Conservation (phyloP, 1,140 invertebrate genomes). For the Aporrectodea caliginosa region DNA sequence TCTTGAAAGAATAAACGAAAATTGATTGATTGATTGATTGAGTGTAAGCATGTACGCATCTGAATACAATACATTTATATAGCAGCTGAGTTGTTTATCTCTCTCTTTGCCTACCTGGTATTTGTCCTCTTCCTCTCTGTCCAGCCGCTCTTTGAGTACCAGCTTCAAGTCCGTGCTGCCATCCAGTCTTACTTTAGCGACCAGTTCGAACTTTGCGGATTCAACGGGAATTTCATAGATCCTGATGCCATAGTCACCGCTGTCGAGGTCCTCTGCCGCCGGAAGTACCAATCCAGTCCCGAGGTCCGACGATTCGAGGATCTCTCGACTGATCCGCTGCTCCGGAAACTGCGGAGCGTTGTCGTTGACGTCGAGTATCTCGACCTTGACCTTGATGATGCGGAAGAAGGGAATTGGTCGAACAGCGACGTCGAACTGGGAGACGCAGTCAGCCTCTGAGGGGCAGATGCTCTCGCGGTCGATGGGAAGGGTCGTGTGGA, state of each 20-base stretch:
- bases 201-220: conserved; percentile 9
- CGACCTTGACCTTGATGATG: conserved; percentile 22
- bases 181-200: conserved; percentile 1
- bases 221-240: conserved; percentile 2
- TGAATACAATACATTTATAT: no score
- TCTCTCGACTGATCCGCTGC: conserved; percentile 1
- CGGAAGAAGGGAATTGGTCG: neutral
- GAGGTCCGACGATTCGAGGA: conserved; percentile 23
- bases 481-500: conserved; percentile 18
- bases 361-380: conserved; percentile 28
- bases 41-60: no score
- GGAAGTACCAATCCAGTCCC: conserved; percentile 20
- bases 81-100: no score
- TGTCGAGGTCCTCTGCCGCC: conserved; percentile 23
- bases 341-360: conserved; percentile 23
- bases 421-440: conserved; percentile 6
- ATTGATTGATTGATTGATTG: no score
- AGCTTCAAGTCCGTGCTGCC: conserved; percentile 23
- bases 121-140: conserved; percentile 23
- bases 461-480: conserved; percentile 25
- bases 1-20: no score
- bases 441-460: neutral
- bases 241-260: conserved; percentile 9
- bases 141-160: conserved; percentile 10
- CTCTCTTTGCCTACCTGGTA: conserved; percentile 19